phyloP scores from a whole-genome alignment of 2,888 invertebrate species.

The Falcaria lacertinaria region DNA sequence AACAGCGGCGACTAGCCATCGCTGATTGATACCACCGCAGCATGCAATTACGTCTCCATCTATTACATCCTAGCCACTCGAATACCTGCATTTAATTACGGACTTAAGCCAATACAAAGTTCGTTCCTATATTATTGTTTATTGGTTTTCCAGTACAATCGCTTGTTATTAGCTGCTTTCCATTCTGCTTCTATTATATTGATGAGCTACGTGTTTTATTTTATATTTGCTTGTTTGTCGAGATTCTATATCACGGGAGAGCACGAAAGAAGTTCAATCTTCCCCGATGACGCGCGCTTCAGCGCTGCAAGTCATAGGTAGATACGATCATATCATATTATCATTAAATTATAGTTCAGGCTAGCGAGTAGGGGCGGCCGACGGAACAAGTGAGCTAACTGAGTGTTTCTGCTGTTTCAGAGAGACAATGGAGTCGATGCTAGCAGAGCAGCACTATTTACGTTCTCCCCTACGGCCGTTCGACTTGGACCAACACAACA shows the following conservation, averaged over 20 bases:
- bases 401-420: constrained; percentile 71
- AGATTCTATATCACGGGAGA: constrained; percentile 79
- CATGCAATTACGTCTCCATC: constrained; percentile 47
- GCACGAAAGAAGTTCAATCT: constrained; percentile 74
- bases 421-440: constrained; percentile 94
- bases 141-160: constrained; percentile 12
- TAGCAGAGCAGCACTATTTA: constrained; percentile 91
- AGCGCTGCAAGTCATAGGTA: constrained; percentile 75
- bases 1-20: constrained; percentile 31
- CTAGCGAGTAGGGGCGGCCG: background rate
- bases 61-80: constrained; percentile 42
- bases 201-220: constrained; percentile 52
- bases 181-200: constrained; percentile 23
- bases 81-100: constrained; percentile 48
- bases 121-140: constrained; percentile 29
- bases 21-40: constrained; percentile 51
- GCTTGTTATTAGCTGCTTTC: constrained; percentile 9
- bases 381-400: constrained; percentile 7
- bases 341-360: constrained; percentile 22
- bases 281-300: constrained; percentile 76
- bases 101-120: constrained; percentile 40
- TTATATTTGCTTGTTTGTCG: constrained; percentile 74
- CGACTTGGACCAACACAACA: constrained; percentile 85
- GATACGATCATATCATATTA: constrained; percentile 48
- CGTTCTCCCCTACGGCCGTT: constrained; percentile 88